phyloP scores from a whole-genome alignment of 2,797 vertebrate species.

The Centroberyx gerrardi region DNA sequence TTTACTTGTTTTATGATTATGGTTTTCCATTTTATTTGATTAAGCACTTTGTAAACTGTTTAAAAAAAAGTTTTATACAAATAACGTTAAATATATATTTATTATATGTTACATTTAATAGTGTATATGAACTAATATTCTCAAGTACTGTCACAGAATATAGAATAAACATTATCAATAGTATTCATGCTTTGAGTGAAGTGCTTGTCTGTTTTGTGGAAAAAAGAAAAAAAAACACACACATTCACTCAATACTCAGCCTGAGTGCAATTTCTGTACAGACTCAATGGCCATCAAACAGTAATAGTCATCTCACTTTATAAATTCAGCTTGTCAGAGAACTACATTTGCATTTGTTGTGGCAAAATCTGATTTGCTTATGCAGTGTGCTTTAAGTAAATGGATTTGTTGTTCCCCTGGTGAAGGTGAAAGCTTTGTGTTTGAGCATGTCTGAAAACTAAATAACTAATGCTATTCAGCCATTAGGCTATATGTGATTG shows the following conservation, averaged over 20 bases:
- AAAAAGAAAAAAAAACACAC: conserved; percentile 44
- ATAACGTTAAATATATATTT: too few species aligned
- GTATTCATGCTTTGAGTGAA: conserved; percentile 29
- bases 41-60: too few species aligned
- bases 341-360: conserved; percentile 46
- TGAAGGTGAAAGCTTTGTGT: conserved; percentile 58
- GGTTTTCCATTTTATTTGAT: too few species aligned
- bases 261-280: conserved; percentile 34
- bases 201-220: conserved; percentile 7
- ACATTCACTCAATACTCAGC: neutral
- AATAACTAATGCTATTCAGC: conserved; percentile 50
- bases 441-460: conserved; percentile 37
- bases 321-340: conserved; percentile 44
- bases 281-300: conserved; percentile 28
- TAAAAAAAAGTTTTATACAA: too few species aligned
- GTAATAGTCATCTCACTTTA: conserved; percentile 44
- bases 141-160: conserved; percentile 14
- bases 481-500: conserved; percentile 55
- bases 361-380: conserved; percentile 24
- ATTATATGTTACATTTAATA: too few species aligned
- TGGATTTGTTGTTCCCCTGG: conserved; percentile 44
- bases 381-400: conserved; percentile 48
- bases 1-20: too few species aligned
- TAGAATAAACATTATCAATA: neutral
- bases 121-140: too few species aligned